A percentile compares a stretch with the other conserved stretches of the same genome.
Evolutionary conservation across 2,797 vertebrate species (phyloP).

Genomic region (Sebastes steindachneri): DNA sequence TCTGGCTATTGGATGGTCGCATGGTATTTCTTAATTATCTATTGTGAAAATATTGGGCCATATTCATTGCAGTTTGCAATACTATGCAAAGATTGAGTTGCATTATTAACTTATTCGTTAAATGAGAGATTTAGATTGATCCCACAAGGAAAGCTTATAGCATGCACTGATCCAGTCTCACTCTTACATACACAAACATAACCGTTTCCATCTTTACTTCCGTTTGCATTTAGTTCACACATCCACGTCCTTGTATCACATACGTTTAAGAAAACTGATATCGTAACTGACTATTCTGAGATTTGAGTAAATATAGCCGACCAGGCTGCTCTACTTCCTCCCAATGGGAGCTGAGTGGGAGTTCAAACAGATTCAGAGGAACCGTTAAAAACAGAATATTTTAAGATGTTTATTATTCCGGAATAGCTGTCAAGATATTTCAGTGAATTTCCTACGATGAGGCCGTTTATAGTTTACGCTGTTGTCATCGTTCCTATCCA

Average conservation of each 20-base stretch:
- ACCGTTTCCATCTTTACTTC: not conserved
- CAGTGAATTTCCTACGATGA: conserved; percentile 32
- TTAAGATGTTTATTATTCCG: conserved; percentile 62
- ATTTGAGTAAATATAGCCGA: conserved; percentile 43
- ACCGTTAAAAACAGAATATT: conserved; percentile 44
- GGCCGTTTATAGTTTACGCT: conserved; percentile 22
- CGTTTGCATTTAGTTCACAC: not conserved
- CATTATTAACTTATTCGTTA: not conserved
- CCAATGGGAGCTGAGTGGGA: conserved; percentile 57
- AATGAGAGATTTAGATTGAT: not conserved
- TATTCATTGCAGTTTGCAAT: not conserved
- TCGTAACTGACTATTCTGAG: conserved; percentile 15
- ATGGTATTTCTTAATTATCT: not conserved
- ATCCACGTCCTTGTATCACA: not conserved
- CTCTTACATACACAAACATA: not conserved
- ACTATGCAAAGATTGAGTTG: not conserved
- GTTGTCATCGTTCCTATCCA: not conserved
- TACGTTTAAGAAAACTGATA: not conserved
- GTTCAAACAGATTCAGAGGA: conserved; percentile 52
- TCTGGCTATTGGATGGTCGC: not conserved
- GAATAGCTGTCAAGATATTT: conserved; percentile 47
- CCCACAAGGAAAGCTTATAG: not conserved
- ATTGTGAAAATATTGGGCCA: not conserved
- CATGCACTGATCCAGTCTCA: not conserved
- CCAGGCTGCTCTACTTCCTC: conserved; percentile 53